Conservation (phyloP, 2,113 vertebrate genomes). For the Phaethon lepturus region DNA sequence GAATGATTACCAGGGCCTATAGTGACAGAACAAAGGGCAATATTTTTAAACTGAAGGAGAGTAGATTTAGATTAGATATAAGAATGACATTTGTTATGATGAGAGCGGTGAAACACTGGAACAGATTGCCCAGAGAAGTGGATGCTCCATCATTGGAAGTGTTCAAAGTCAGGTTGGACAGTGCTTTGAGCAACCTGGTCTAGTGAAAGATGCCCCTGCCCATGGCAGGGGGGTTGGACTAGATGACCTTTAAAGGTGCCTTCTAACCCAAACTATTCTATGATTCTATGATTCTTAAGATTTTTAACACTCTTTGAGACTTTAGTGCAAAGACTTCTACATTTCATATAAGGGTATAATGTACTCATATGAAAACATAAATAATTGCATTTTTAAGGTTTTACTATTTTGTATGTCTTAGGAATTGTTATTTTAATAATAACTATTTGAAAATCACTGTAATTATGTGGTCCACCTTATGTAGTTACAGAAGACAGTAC, state of each 20-base stretch:
- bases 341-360: not conserved
- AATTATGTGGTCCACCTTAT: not conserved
- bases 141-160: fast-evolving
- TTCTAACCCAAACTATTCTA: not conserved
- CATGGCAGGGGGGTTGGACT: not conserved
- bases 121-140: not conserved
- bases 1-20: not conserved
- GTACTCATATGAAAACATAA: not conserved
- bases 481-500: not conserved
- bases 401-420: not conserved
- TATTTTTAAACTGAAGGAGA: not conserved
- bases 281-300: not conserved
- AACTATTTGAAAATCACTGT: not conserved
- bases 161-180: not conserved
- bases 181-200: not conserved
- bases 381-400: not conserved
- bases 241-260: not conserved
- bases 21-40: not conserved
- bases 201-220: not conserved
- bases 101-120: not conserved
- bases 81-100: not conserved
- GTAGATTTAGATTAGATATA: not conserved
- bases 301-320: not conserved
- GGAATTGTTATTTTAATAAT: not conserved
- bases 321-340: not conserved